Evolutionary conservation across 2,888 invertebrate genomes (phyloP).

Genomic region (Biston betularia): DNA sequence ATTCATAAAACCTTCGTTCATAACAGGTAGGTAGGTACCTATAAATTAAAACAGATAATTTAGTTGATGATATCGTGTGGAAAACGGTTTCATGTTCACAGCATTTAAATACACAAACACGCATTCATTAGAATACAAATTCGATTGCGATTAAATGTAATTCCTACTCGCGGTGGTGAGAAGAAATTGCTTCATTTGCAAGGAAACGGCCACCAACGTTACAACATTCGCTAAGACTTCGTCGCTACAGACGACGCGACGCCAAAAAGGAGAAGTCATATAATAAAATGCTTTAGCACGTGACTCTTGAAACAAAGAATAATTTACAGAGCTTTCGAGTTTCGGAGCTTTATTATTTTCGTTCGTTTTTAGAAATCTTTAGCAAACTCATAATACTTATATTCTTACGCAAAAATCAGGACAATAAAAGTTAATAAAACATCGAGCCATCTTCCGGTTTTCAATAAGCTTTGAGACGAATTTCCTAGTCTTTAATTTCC

Average conservation of each 20-base stretch:
- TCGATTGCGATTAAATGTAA: conserved; percentile 45
- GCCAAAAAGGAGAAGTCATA: conserved; percentile 51
- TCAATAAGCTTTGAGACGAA: conserved; percentile 46
- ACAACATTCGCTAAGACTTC: conserved; percentile 49
- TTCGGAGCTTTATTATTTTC: conserved; percentile 30
- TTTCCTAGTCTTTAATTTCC: conserved; percentile 65
- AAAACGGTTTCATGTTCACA: conserved; percentile 23
- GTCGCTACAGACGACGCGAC: conserved; percentile 27
- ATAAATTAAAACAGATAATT: conserved; percentile 26
- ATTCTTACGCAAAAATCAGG: conserved; percentile 3
- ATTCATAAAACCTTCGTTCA: conserved; percentile 30
- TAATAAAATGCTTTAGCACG: conserved; percentile 79
- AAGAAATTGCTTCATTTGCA: conserved; percentile 66
- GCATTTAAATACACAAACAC: conserved; percentile 28
- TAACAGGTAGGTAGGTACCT: conserved; percentile 7
- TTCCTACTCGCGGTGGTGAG: conserved; percentile 48
- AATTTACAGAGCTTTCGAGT: conserved; percentile 61
- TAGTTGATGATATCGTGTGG: conserved; percentile 11
- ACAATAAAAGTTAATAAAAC: conserved; percentile 29
- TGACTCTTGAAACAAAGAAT: conserved; percentile 74
- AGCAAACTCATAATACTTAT: neutral
- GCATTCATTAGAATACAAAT: conserved; percentile 37
- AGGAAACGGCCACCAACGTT: conserved; percentile 57
- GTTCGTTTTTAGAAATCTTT: neutral
- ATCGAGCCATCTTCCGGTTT: conserved; percentile 35